Evolutionary conservation across 2,113 vertebrate species (phyloP).

Genomic region (Amphilophus citrinellus): DNA sequence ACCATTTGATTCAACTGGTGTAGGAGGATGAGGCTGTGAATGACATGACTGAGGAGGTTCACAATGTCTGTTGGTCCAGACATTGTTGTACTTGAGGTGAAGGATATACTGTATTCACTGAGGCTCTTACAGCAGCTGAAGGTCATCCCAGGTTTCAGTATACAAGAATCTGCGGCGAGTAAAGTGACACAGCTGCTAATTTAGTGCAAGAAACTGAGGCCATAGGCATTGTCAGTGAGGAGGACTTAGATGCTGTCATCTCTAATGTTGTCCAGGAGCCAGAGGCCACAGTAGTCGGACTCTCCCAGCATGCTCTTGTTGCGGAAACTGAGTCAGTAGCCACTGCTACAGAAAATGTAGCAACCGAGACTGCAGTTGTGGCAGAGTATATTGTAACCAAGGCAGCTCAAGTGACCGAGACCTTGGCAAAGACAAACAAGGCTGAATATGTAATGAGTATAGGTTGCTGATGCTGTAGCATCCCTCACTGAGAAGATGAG

Average conservation of each 20-base stretch:
- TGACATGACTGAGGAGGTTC: slow-evolving; percentile 25
- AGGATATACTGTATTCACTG: neutral
- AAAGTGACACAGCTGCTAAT: neutral
- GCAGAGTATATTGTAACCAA: slow-evolving; percentile 5
- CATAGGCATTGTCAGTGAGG: neutral
- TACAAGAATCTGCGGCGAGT: neutral
- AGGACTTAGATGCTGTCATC: neutral
- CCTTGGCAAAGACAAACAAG: slow-evolving; percentile 15
- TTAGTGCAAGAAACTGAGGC: neutral
- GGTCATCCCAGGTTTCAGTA: neutral
- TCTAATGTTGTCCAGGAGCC: slow-evolving; percentile 4
- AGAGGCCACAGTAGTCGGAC: neutral
- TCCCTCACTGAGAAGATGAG: slow-evolving; percentile 10
- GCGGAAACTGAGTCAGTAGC: slow-evolving; percentile 12
- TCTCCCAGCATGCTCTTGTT: slow-evolving; percentile 2
- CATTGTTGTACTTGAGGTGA: slow-evolving; percentile 18
- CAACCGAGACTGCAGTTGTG: neutral
- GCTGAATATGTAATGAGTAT: slow-evolving; percentile 18
- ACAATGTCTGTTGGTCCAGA: slow-evolving; percentile 5
- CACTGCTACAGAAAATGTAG: neutral
- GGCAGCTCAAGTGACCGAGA: slow-evolving; percentile 10
- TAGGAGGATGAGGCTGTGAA: slow-evolving; percentile 29
- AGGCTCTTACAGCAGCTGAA: slow-evolving; percentile 27
- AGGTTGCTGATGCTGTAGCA: slow-evolving; percentile 18
- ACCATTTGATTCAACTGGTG: slow-evolving; percentile 26